These are phyloP conservation scores for Sycobia sp. DNA, from an alignment of 1,140 invertebrate genomes.

Conservation along the genomic window DNA sequence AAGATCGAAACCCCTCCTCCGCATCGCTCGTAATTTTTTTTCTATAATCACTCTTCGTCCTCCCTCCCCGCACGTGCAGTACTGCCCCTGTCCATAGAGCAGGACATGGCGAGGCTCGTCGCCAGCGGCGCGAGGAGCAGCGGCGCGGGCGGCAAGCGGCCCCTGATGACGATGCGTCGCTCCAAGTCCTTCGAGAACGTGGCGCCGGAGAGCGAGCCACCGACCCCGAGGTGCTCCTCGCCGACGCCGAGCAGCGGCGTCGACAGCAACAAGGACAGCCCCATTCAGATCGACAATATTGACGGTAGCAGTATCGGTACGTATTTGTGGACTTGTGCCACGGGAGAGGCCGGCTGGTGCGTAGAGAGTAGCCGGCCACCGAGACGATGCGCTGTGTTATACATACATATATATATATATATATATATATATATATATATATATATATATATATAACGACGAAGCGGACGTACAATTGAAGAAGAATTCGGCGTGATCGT, in stretches of 20 bases:
- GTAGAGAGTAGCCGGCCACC: neutral
- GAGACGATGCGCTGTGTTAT: neutral
- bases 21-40: too few relatives aligned
- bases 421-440: too few relatives aligned
- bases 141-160: conserved; percentile 27
- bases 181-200: conserved; percentile 59
- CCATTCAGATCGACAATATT: conserved; percentile 84
- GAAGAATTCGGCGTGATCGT: too few relatives aligned
- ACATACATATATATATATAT: too few relatives aligned
- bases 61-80: conserved; percentile 48
- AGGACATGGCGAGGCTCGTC: conserved; percentile 61
- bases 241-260: conserved; percentile 87
- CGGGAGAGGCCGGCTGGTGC: neutral
- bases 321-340: conserved; percentile 37
- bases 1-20: too few relatives aligned
- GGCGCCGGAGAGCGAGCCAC: conserved; percentile 58
- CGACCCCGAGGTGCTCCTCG: conserved; percentile 76
- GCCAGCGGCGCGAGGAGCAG: conserved; percentile 23
- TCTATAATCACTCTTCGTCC: too few relatives aligned
- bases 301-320: conserved; percentile 70
- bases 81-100: conserved; percentile 62
- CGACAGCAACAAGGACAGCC: conserved; percentile 90
- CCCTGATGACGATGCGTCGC: conserved; percentile 48
- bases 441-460: too few relatives aligned
- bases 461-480: too few relatives aligned